Conservation (phyloP, 1,140 invertebrate genomes). For the Musca domestica region DNA sequence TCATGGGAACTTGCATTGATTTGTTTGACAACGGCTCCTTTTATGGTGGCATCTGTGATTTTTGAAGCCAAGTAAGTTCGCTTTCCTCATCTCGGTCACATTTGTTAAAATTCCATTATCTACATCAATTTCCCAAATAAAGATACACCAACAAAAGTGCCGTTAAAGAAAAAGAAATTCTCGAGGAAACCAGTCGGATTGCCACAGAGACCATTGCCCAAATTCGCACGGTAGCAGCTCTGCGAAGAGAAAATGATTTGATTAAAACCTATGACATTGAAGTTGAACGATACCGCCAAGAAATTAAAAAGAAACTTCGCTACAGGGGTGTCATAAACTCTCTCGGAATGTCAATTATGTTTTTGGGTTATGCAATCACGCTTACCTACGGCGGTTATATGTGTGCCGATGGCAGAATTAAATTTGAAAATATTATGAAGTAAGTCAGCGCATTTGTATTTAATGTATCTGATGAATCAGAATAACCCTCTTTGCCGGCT, state of each 20-base stretch:
- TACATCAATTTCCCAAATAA: slow-evolving; percentile 17
- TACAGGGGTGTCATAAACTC: slow-evolving; percentile 75
- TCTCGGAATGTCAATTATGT: slow-evolving; percentile 75
- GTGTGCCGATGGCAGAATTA: slow-evolving; percentile 56
- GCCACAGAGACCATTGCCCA: slow-evolving; percentile 76
- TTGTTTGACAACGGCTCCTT: slow-evolving; percentile 71
- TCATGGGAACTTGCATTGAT: slow-evolving; percentile 80
- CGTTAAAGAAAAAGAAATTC: slow-evolving; percentile 62
- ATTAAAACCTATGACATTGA: slow-evolving; percentile 60
- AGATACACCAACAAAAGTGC: slow-evolving; percentile 63
- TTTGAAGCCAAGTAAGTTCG: slow-evolving; percentile 63
- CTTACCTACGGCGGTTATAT: slow-evolving; percentile 81
- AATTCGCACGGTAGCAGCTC: slow-evolving; percentile 71
- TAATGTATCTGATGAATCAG: too few species aligned
- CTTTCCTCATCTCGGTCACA: slow-evolving; percentile 57
- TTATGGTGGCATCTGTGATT: slow-evolving; percentile 73
- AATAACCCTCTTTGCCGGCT: slow-evolving; percentile 6
- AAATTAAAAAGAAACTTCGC: slow-evolving; percentile 64
- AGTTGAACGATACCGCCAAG: slow-evolving; percentile 57
- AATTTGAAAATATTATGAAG: slow-evolving; percentile 73
- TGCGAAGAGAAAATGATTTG: slow-evolving; percentile 57
- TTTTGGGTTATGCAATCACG: slow-evolving; percentile 78
- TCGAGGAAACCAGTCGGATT: slow-evolving; percentile 67
- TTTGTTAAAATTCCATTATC: slow-evolving; percentile 56
- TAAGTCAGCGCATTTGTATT: slow-evolving; percentile 41